These are phyloP conservation scores for Corythaixoides concolor DNA, from an alignment of 2,113 vertebrate genomes.

Conservation along the genomic window DNA sequence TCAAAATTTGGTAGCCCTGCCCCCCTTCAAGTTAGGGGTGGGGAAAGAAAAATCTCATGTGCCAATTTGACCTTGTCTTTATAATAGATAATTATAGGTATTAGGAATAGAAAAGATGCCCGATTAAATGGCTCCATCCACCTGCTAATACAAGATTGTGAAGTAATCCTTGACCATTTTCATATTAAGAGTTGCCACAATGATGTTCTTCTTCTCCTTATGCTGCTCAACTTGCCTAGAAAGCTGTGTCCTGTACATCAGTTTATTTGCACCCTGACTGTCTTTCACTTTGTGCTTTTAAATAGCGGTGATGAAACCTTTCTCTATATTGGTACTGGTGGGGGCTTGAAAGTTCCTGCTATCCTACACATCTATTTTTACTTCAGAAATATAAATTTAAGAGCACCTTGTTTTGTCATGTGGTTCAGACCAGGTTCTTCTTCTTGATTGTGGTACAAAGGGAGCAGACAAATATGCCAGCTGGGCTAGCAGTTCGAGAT, in stretches of 20 bases:
- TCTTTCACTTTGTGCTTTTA: neutral
- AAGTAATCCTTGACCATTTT: constrained; percentile 3
- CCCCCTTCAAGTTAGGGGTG: neutral
- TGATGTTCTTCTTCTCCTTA: neutral
- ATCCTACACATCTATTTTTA: neutral
- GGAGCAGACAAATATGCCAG: neutral
- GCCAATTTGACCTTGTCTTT: neutral
- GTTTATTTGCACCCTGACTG: neutral
- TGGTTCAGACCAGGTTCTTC: neutral
- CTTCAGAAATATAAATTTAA: neutral
- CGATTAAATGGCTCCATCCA: neutral
- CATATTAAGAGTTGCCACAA: neutral
- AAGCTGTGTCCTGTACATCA: neutral
- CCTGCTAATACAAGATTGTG: neutral
- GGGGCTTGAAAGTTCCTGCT: neutral
- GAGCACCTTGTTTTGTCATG: neutral
- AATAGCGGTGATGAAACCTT: neutral
- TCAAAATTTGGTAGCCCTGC: neutral
- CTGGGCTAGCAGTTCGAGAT: neutral
- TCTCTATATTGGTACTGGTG: neutral
- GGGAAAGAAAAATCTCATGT: neutral
- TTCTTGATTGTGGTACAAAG: neutral
- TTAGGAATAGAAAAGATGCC: neutral
- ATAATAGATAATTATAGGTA: neutral
- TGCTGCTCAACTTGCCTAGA: neutral